Base-by-base conservation (phyloP, 1,140 invertebrate species). In the Idris sp. region DNA sequence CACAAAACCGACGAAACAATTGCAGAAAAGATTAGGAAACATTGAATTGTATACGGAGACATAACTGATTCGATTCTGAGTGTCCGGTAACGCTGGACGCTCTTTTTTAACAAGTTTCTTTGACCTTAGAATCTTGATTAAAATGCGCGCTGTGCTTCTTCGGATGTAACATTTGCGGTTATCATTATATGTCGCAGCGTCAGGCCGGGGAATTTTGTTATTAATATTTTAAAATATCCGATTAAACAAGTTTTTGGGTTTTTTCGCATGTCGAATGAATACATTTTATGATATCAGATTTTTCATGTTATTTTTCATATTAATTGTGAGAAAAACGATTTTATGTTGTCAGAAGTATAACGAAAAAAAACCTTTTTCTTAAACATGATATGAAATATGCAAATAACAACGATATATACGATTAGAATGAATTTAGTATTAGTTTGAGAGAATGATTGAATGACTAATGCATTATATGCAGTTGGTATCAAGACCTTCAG, bases 61-160 rank as follows among this genome's bases (percentile, higher is more conserved):
- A 86, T 86, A 80, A 76, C 79, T 80, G 53, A 79, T 72, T 64
- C 38, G 62, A 69, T 76, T 82, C 83, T 87, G 85, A 80, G 69
- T 78, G 36, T 44, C 16, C 31, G 22, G 26, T 44, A 38, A 61
- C 58, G 31, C 40, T 64, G 56, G 38, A 74, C 76, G 78, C 78
- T 84, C 83, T 85, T 87, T 86, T 86, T 87, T 77, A 86, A 86
- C 80, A 81, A 82, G 78, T 82, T 74, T 71, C 76, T 73, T 76
- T 67, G 86, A 84, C 86, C 86, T 87, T 85, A 86, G 72, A 79
- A 26, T 54, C 62, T 46, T 72, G 73, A 82, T 86, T 86, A 77
- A 74, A 59, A 87, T 87, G 80, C 86, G 68, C 26, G 51, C 62
- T 61, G 75, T 62, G 62, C 78, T 81, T 87, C 75, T 43, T 68